Percentiles rank a stretch among this genome's conserved stretches.
These are phyloP conservation scores for Saxidomus purpurata DNA, from an alignment of 1,140 invertebrate genomes.

Conservation along the genomic window DNA sequence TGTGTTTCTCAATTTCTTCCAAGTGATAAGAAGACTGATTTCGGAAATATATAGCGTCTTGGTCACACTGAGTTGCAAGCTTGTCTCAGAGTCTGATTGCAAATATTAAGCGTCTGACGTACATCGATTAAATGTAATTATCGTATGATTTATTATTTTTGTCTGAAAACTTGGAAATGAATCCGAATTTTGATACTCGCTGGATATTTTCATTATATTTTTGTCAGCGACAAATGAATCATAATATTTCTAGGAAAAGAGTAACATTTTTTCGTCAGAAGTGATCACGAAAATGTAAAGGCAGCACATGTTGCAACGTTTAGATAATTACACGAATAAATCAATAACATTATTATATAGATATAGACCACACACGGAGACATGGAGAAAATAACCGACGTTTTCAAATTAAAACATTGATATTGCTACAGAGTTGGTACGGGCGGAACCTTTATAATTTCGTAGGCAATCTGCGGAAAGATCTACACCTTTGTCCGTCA, in stretches of 20 bases:
- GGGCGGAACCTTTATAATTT: too few species aligned
- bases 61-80: slow-evolving; percentile 55
- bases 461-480: too few species aligned
- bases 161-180: slow-evolving; percentile 7
- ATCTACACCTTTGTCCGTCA: too few species aligned
- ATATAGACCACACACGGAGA: neutral
- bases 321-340: slow-evolving; percentile 13
- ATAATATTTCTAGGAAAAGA: neutral
- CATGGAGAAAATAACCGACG: neutral
- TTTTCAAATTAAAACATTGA: slow-evolving; percentile 11
- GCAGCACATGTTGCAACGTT: neutral
- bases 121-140: slow-evolving; percentile 47
- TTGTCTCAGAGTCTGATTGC: slow-evolving; percentile 39
- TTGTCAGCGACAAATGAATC: neutral
- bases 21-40: slow-evolving; percentile 49
- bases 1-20: slow-evolving; percentile 51
- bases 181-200: slow-evolving; percentile 4
- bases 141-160: slow-evolving; percentile 13
- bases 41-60: slow-evolving; percentile 49
- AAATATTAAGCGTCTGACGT: slow-evolving; percentile 45
- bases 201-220: slow-evolving; percentile 13
- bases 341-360: slow-evolving; percentile 9
- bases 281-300: neutral
- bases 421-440: neutral
- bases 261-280: neutral